Evolutionary conservation across 2,888 invertebrate species (phyloP).

Genomic region (Calameuta pallipes): DNA sequence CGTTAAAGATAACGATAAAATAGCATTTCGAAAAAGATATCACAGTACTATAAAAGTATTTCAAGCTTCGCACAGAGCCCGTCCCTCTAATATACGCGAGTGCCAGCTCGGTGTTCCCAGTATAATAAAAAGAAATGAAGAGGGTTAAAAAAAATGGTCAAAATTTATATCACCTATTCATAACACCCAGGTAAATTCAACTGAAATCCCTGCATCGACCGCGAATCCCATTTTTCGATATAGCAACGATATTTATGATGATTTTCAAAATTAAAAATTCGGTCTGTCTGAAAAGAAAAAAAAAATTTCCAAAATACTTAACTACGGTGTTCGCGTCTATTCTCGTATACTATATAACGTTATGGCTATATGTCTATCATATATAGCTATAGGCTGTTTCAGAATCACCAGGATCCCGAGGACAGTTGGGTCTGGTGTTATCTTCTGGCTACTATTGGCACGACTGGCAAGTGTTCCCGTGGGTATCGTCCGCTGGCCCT

Average conservation of each 20-base stretch:
- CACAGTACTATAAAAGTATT: neutral
- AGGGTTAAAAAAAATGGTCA: neutral
- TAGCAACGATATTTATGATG: neutral
- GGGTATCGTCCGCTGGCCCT: constrained; percentile 44
- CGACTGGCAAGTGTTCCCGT: constrained; percentile 44
- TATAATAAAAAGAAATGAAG: neutral
- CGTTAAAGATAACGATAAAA: neutral
- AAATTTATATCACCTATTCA: neutral
- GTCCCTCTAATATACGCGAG: neutral
- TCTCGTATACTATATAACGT: neutral
- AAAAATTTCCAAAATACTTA: neutral
- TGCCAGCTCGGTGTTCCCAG: neutral
- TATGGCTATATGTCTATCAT: too few species aligned
- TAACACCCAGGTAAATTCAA: neutral
- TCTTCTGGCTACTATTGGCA: constrained; percentile 46
- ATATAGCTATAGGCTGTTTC: too few species aligned
- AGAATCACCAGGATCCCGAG: too few species aligned
- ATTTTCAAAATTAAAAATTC: neutral
- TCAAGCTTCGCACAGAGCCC: neutral
- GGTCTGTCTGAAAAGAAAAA: too few species aligned
- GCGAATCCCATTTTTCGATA: neutral
- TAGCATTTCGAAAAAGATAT: neutral
- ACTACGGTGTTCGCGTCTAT: neutral
- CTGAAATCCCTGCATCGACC: neutral
- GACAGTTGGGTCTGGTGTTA: constrained; percentile 37